A percentile compares a stretch with the other conserved stretches of the same genome.
Conservation (phyloP, 2,888 invertebrate species). For the Cetonia aurata region DNA sequence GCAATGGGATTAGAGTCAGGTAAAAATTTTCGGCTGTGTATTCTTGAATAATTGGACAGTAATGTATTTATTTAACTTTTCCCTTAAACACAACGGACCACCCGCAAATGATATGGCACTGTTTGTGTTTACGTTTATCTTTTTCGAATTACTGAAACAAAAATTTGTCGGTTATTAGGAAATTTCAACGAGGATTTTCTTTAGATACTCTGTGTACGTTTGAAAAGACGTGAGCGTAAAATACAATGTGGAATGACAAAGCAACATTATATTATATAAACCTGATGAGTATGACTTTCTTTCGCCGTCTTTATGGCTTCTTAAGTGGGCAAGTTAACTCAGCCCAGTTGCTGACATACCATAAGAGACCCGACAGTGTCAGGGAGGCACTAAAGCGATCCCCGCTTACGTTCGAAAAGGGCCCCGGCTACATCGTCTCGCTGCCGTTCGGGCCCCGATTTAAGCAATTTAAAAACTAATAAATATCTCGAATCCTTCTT, state of each 20-base stretch:
- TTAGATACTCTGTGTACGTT: slow-evolving; percentile 2
- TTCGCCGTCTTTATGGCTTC: slow-evolving; percentile 41
- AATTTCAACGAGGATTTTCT: no score
- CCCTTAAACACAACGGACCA: background rate
- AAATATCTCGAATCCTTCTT: slow-evolving; percentile 38
- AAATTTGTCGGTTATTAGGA: no score
- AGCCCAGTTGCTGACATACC: slow-evolving; percentile 41
- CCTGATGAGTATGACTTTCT: slow-evolving; percentile 41
- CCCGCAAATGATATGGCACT: background rate
- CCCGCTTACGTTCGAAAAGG: background rate
- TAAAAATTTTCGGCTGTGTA: slow-evolving; percentile 20
- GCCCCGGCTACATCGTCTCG: background rate
- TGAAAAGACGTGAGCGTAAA: slow-evolving; percentile 35
- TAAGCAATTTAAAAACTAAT: slow-evolving; percentile 44
- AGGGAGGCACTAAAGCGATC: background rate
- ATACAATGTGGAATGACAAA: slow-evolving; percentile 44
- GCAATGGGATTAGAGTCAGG: slow-evolving; percentile 20
- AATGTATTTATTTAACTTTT: slow-evolving; percentile 34
- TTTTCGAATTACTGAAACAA: no score
- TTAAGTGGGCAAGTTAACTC: slow-evolving; percentile 45
- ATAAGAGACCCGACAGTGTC: slow-evolving; percentile 3
- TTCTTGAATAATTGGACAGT: slow-evolving; percentile 22
- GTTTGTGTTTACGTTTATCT: no score
- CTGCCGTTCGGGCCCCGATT: slow-evolving; percentile 2
- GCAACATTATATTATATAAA: slow-evolving; percentile 45